Base-by-base conservation (phyloP, 2,113 vertebrate genomes). In the Mesitornis unicolor region DNA sequence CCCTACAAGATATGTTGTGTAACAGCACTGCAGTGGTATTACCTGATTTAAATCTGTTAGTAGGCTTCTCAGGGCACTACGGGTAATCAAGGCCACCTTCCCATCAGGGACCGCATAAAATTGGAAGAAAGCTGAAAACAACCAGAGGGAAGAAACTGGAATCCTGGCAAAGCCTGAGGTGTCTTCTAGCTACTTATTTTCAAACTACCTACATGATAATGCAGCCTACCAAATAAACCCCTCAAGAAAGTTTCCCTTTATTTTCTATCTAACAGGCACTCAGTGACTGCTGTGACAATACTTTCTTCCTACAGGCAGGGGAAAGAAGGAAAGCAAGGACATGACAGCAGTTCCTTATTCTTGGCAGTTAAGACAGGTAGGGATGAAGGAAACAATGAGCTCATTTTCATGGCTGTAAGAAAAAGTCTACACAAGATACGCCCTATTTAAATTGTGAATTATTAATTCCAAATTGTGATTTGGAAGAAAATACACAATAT, bases 41-140 rank as follows among this genome's bases (percentile, higher is more conserved):
- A 99, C 98, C 98, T 98, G 98, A 76, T 98, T 98, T 61, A 99
- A 98, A 90, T 98, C 98, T 43, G 96, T 97, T 40, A 99, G 97
- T 16, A 99, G 86, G 48, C 92, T 97, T 84, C 97, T 98, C 94
- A 99, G 97, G 90, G 92, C 84, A 63, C 93, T 98, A 33, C 43
- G 93, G 84, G 97, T 98, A 86, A 99, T 95, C 18, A 82, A 92
- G 42, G 96, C 82, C 2, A 29, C 85, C 18, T 74, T 94, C 35
- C 59, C 96, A 69, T 69, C 95, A 63, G 60, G 50, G 45, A 90
- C 70, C 51, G 92, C 97, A 33, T 98, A 98, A 48, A 99, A 69
- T 33, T 96, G 91, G 73, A 98, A 98, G 61, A 99, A 97, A 96
- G 97, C 99, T 99, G 84, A 80, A 96, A 75, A 85, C 10, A 78